These are phyloP conservation scores for Mesorhabditis spiculigera DNA, from an alignment of 2,888 invertebrate genomes.

Conservation along the genomic window DNA sequence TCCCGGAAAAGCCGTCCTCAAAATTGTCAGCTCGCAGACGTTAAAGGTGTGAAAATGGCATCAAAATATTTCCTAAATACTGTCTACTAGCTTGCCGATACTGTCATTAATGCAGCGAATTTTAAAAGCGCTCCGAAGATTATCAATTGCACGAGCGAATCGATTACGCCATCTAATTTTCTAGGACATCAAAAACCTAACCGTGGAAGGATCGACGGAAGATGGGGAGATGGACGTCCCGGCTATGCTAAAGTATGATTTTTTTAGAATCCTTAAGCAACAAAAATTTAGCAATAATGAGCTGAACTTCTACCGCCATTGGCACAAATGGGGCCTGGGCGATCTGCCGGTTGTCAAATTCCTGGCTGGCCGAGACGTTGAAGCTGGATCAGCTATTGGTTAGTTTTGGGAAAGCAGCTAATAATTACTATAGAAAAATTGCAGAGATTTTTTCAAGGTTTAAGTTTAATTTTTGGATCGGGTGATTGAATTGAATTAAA, in stretches of 20 bases:
- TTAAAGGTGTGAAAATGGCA: neutral
- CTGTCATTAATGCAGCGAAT: no score
- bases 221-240: no score
- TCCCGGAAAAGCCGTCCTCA: neutral
- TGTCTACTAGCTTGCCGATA: neutral
- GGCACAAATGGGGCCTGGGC: neutral
- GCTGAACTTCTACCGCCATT: neutral
- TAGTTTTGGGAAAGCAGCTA: no score
- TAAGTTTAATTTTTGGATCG: no score
- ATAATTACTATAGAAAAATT: no score
- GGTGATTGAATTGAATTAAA: no score
- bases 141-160: neutral
- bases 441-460: no score
- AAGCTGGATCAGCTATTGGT: neutral
- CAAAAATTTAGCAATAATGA: neutral
- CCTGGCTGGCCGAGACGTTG: neutral
- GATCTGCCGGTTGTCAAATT: neutral
- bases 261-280: no score
- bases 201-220: no score
- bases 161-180: no score
- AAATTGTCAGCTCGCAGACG: neutral
- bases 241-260: no score
- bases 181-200: no score
- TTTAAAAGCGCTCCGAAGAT: neutral
- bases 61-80: neutral